Conservation (phyloP, 1,140 invertebrate species). For the Anoplophora glabripennis region DNA sequence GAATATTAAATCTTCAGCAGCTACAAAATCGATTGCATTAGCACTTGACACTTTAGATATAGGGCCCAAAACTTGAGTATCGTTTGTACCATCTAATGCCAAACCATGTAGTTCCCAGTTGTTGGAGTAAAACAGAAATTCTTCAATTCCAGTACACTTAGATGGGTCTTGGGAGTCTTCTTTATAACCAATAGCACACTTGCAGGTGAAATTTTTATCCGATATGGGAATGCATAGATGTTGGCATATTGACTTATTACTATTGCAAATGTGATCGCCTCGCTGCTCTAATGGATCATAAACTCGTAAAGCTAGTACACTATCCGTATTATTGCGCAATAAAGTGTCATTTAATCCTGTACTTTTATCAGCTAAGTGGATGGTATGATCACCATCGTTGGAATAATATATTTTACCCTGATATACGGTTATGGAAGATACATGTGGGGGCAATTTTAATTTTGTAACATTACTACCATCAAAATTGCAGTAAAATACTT, state of each 20-base stretch:
- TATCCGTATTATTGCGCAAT: constrained; percentile 51
- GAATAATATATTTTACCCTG: constrained; percentile 60
- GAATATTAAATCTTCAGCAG: constrained; percentile 67
- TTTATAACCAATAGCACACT: constrained; percentile 73
- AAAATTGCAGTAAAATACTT: constrained; percentile 67
- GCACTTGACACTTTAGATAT: constrained; percentile 75
- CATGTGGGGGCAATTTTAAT: constrained; percentile 41
- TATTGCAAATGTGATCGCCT: constrained; percentile 54
- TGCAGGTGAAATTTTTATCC: constrained; percentile 57
- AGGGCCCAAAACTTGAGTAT: constrained; percentile 64
- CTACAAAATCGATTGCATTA: constrained; percentile 72
- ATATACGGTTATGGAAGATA: constrained; percentile 59
- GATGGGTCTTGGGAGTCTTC: constrained; percentile 54
- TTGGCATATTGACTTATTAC: constrained; percentile 63
- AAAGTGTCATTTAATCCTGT: constrained; percentile 45
- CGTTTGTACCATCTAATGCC: constrained; percentile 52
- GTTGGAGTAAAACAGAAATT: constrained; percentile 75
- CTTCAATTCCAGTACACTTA: constrained; percentile 56
- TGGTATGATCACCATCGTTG: constrained; percentile 53
- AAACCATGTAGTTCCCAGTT: constrained; percentile 74
- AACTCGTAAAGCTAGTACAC: constrained; percentile 65
- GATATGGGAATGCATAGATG: constrained; percentile 77
- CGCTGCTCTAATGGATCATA: constrained; percentile 66
- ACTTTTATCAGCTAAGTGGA: constrained; percentile 58
- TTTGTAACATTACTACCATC: constrained; percentile 49